These are phyloP conservation scores for fruit fly (Drosophila melanogaster) DNA, from an alignment of 1,140 invertebrate species.

Conservation along the genomic window Release_6_plus_ISO1_MT NT_033777.3:11855001-11855500, in stretches of 20 bases:
- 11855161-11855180: constrained; percentile 17
- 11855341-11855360: too few relatives aligned
- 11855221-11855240: not conserved
- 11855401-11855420: constrained; percentile 8
- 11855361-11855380: not conserved
- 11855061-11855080: constrained; percentile 16
- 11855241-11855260: not conserved
- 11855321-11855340: too few relatives aligned
- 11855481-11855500: constrained; percentile 83
- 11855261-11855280: too few relatives aligned
- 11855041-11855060: constrained; percentile 3
- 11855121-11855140: constrained; percentile 7
- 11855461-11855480: constrained; percentile 80
- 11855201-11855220: constrained; percentile 18
- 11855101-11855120: constrained; percentile 68
- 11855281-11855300: not conserved
- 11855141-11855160: not conserved
- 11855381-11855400: constrained; percentile 7
- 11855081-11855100: constrained; percentile 5
- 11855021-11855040: constrained; percentile 47
- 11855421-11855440: constrained; percentile 2
- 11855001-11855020: constrained; percentile 39
- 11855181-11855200: constrained; percentile 54
- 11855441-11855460: constrained; percentile 79
- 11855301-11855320: not conserved